These are phyloP conservation scores for Corydoras sp. DNA, from an alignment of 2,113 vertebrate genomes.

Conservation along the genomic window DNA sequence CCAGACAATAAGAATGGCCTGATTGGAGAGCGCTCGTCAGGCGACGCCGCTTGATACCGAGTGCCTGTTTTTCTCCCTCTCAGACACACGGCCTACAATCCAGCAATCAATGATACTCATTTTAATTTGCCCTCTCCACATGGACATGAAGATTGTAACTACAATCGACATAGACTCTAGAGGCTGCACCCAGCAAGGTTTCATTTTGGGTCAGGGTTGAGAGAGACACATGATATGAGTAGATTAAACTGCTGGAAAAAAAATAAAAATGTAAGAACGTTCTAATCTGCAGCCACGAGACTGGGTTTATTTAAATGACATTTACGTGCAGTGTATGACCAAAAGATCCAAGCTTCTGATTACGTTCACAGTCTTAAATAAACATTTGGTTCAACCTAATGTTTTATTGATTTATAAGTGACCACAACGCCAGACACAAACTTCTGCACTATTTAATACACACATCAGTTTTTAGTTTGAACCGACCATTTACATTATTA, in stretches of 20 bases:
- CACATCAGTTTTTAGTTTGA: too few relatives aligned
- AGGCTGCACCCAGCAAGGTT: background rate
- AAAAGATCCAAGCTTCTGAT: too few relatives aligned
- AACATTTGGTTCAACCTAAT: too few relatives aligned
- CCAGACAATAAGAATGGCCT: slow-evolving; percentile 59
- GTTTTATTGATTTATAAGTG: too few relatives aligned
- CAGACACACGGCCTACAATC: slow-evolving; percentile 53
- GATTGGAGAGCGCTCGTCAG: slow-evolving; percentile 62
- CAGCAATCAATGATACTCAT: slow-evolving; percentile 61
- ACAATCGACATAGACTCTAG: slow-evolving; percentile 15
- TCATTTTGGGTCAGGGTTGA: slow-evolving; percentile 2
- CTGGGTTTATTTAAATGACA: too few relatives aligned
- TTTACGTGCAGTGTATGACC: too few relatives aligned
- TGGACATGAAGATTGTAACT: slow-evolving; percentile 39
- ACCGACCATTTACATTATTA: too few relatives aligned
- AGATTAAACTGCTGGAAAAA: background rate
- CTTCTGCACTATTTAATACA: too few relatives aligned
- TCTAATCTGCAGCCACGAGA: too few relatives aligned
- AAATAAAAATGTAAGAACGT: too few relatives aligned
- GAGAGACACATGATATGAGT: background rate
- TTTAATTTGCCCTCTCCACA: slow-evolving; percentile 52
- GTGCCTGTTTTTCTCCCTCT: slow-evolving; percentile 54
- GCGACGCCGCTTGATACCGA: slow-evolving; percentile 52
- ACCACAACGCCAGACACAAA: too few relatives aligned
- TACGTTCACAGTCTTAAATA: too few relatives aligned